Conservation (phyloP, 1,140 invertebrate species). For the Macrocentrus cingulum region DNA sequence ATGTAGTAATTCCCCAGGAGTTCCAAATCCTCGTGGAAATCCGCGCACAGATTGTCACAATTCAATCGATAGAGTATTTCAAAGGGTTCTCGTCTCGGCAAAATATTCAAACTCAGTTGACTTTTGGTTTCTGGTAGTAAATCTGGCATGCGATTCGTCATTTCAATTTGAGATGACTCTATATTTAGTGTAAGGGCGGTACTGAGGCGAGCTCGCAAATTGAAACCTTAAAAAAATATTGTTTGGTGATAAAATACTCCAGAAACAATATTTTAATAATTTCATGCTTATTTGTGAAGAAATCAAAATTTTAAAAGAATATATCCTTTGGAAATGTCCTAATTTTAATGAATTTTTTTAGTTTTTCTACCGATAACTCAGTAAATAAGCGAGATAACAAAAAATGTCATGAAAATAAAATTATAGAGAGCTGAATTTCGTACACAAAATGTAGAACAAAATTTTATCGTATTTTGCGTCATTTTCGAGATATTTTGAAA, state of each 20-base stretch:
- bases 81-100: constrained; percentile 88
- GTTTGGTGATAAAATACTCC: not conserved
- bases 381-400: too few relatives aligned
- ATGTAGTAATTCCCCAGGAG: constrained; percentile 89
- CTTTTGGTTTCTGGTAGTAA: constrained; percentile 75
- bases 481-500: too few relatives aligned
- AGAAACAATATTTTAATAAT: too few relatives aligned
- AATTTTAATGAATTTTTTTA: too few relatives aligned
- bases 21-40: constrained; percentile 95
- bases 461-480: too few relatives aligned
- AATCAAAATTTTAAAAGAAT: too few relatives aligned
- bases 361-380: too few relatives aligned
- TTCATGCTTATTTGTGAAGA: not conserved
- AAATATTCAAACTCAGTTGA: constrained; percentile 66
- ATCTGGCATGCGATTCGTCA: constrained; percentile 86
- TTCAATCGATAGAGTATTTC: constrained; percentile 95
- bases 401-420: too few relatives aligned
- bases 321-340: too few relatives aligned
- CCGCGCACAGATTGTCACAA: constrained; percentile 96
- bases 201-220: constrained; percentile 86
- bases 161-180: constrained; percentile 86
- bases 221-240: constrained; percentile 59
- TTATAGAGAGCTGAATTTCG: too few relatives aligned
- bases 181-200: constrained; percentile 86
- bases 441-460: too few relatives aligned